Evolutionary conservation across 2,888 invertebrate genomes (phyloP).

Genomic region (Caradrina clavipalpis): DNA sequence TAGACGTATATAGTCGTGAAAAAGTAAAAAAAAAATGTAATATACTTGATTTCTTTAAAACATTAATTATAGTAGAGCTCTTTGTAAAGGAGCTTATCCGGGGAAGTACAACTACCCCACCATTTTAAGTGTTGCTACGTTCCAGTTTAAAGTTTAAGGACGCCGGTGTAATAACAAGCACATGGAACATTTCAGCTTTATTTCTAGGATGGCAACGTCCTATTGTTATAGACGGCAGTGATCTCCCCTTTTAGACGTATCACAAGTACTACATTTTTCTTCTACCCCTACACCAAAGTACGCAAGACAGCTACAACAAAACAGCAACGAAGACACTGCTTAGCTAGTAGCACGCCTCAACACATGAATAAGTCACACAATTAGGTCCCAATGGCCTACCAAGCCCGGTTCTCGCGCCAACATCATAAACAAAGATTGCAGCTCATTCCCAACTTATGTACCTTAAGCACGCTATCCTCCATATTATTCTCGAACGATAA

Average conservation of each 20-base stretch:
- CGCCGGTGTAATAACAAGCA: too few relatives aligned
- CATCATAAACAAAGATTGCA: slow-evolving; percentile 86
- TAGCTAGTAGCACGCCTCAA: slow-evolving; percentile 47
- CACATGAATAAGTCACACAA: slow-evolving; percentile 80
- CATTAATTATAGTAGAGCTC: background rate
- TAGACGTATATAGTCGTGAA: too few relatives aligned
- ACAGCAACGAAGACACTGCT: slow-evolving; percentile 44
- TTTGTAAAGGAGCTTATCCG: too few relatives aligned
- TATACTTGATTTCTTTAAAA: background rate
- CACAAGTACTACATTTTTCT: too few relatives aligned
- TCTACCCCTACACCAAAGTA: slow-evolving; percentile 17
- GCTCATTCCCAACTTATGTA: slow-evolving; percentile 82
- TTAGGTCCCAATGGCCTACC: slow-evolving; percentile 77
- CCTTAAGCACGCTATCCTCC: slow-evolving; percentile 85
- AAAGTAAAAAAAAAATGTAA: too few relatives aligned
- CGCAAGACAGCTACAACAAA: slow-evolving; percentile 45
- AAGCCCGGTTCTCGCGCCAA: slow-evolving; percentile 65
- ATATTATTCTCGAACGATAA: slow-evolving; percentile 84
- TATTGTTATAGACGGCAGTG: too few relatives aligned
- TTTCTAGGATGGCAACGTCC: too few relatives aligned
- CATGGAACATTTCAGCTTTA: too few relatives aligned
- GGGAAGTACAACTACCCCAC: too few relatives aligned
- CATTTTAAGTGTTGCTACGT: too few relatives aligned
- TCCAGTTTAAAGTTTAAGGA: too few relatives aligned
- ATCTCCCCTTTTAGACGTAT: too few relatives aligned